Percentiles rank a stretch among this genome's conserved stretches.
phyloP scores from a whole-genome alignment of 2,797 vertebrate species.

The Gorsachius magnificus region DNA sequence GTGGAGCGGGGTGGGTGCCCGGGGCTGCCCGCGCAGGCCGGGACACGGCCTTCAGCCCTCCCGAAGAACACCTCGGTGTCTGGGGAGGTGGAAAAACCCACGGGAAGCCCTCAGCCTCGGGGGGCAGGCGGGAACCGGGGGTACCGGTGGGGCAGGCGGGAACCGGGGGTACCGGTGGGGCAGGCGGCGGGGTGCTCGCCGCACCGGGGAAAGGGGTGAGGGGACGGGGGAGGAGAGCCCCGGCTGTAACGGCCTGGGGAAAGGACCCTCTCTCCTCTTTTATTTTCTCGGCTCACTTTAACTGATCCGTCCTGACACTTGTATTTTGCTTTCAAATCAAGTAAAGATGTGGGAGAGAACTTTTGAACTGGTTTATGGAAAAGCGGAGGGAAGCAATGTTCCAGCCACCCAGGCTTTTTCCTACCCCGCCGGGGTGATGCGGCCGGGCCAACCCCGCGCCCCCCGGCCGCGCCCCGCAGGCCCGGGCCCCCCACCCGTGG shows the following conservation, averaged over 20 bases:
- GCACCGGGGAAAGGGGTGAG: background rate
- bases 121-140: background rate
- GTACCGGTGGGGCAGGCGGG: background rate
- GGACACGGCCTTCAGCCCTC: background rate
- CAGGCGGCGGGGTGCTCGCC: background rate
- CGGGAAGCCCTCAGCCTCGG: background rate
- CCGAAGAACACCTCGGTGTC: background rate
- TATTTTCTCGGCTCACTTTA: background rate
- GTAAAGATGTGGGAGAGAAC: slow-evolving; percentile 62
- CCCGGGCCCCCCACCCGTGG: too few relatives aligned
- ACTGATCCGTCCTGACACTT: slow-evolving; percentile 50
- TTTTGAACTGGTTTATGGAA: slow-evolving; percentile 56
- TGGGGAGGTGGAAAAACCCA: background rate
- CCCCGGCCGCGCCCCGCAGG: too few relatives aligned
- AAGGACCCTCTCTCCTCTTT: background rate
- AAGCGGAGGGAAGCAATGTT: slow-evolving; percentile 16
- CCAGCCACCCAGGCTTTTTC: background rate
- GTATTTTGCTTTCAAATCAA: slow-evolving; percentile 68
- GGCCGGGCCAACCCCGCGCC: background rate
- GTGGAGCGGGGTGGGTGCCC: background rate
- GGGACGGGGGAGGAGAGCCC: background rate
- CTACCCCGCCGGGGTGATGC: background rate
- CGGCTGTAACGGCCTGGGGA: background rate
- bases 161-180: background rate
- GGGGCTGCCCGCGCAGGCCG: background rate